Evolutionary conservation across 2,888 invertebrate species (phyloP).

Genomic region (Noctua pronuba): DNA sequence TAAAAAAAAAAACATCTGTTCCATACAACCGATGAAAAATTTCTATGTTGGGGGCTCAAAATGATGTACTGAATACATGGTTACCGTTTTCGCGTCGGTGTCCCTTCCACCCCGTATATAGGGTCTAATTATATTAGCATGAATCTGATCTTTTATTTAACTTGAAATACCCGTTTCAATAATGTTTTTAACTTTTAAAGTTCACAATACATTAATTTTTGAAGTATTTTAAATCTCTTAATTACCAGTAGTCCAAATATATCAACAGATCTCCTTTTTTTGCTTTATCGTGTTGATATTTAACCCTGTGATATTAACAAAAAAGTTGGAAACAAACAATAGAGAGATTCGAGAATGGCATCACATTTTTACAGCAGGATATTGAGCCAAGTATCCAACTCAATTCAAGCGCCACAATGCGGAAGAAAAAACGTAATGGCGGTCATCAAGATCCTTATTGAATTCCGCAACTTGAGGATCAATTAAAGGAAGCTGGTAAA

Average conservation of each 20-base stretch:
- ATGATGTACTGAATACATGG: no score
- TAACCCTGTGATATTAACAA: not conserved
- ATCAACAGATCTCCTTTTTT: not conserved
- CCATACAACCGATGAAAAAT: no score
- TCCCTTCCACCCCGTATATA: no score
- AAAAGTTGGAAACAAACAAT: not conserved
- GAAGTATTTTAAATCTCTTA: not conserved
- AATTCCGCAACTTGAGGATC: conserved; percentile 34
- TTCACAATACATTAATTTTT: no score
- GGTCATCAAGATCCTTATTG: conserved; percentile 35
- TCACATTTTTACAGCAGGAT: not conserved
- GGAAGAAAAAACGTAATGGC: conserved; percentile 34
- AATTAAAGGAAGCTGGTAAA: conserved; percentile 40
- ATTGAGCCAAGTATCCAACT: not conserved
- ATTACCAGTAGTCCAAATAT: not conserved
- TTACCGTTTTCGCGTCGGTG: no score
- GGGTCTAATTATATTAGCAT: not conserved
- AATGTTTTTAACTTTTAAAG: no score
- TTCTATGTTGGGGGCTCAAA: no score
- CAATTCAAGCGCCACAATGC: conserved; percentile 7
- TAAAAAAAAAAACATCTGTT: no score
- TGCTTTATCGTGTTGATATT: not conserved
- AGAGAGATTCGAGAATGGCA: not conserved
- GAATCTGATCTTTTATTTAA: not conserved
- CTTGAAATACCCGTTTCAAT: not conserved